phyloP scores from a whole-genome alignment of 2,113 vertebrate species.

The Desmodus rotundus region DNA sequence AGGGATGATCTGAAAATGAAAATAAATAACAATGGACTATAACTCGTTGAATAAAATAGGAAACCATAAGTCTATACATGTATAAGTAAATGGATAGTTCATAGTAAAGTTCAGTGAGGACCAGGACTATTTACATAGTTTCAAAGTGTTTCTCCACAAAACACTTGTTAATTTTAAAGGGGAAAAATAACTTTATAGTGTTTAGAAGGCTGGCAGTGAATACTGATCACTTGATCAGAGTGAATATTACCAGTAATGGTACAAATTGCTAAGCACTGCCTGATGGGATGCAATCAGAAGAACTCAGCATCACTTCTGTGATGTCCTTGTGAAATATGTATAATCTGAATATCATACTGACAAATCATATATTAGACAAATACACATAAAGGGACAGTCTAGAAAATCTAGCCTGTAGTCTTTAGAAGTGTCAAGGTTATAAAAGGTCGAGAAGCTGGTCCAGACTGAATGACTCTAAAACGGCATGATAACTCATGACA shows the following conservation, averaged over 20 bases:
- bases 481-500: background rate
- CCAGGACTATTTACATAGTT: background rate
- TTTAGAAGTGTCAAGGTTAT: background rate
- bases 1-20: background rate
- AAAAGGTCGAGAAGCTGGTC: background rate
- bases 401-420: background rate
- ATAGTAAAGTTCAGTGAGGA: background rate
- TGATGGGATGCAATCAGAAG: background rate
- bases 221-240: background rate
- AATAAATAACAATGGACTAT: background rate
- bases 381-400: background rate
- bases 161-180: background rate
- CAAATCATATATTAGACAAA: background rate
- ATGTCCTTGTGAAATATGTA: background rate
- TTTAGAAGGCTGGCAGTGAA: background rate
- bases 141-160: background rate
- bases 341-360: background rate
- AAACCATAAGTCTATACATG: background rate
- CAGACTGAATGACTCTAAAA: background rate
- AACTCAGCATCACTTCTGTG: background rate
- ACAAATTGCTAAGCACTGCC: background rate
- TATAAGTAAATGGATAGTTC: background rate
- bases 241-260: background rate
- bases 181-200: background rate
- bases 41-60: background rate